These are phyloP conservation scores for Microcebus jonahi DNA, from an alignment of 2,113 vertebrate species.

Conservation along the genomic window DNA sequence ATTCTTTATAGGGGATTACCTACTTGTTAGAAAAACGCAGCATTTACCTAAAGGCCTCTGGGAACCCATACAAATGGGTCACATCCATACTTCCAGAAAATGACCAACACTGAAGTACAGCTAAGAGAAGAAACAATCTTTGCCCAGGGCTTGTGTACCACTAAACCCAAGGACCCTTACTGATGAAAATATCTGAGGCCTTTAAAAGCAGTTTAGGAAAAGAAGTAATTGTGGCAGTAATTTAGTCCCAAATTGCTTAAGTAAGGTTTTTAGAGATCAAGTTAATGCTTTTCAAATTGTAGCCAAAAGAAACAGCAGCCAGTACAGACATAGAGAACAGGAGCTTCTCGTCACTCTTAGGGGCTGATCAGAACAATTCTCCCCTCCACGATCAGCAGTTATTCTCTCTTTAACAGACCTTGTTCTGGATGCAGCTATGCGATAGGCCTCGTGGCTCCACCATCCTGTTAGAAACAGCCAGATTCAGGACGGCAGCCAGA, in stretches of 20 bases:
- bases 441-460: slow-evolving; percentile 37
- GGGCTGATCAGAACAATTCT: slow-evolving; percentile 28
- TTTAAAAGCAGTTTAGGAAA: slow-evolving; percentile 51
- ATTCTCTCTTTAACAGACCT: slow-evolving; percentile 65
- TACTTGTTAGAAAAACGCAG: slow-evolving; percentile 39
- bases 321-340: background rate
- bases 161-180: background rate
- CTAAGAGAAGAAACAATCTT: slow-evolving; percentile 18
- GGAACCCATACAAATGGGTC: slow-evolving; percentile 1
- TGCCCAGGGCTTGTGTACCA: background rate
- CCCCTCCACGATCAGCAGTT: background rate
- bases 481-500: slow-evolving; percentile 47
- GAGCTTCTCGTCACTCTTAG: background rate
- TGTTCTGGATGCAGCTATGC: slow-evolving; percentile 58
- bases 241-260: slow-evolving; percentile 9
- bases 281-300: background rate
- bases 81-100: slow-evolving; percentile 27
- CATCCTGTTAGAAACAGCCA: slow-evolving; percentile 48
- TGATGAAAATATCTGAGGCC: slow-evolving; percentile 14
- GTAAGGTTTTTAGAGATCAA: slow-evolving; percentile 52
- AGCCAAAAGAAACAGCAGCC: background rate
- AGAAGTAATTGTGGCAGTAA: background rate
- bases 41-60: slow-evolving; percentile 10
- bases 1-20: background rate
- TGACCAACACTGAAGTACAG: slow-evolving; percentile 1